Evolutionary conservation across 2,797 vertebrate genomes (phyloP).

Genomic region (Sandelia bainsii): DNA sequence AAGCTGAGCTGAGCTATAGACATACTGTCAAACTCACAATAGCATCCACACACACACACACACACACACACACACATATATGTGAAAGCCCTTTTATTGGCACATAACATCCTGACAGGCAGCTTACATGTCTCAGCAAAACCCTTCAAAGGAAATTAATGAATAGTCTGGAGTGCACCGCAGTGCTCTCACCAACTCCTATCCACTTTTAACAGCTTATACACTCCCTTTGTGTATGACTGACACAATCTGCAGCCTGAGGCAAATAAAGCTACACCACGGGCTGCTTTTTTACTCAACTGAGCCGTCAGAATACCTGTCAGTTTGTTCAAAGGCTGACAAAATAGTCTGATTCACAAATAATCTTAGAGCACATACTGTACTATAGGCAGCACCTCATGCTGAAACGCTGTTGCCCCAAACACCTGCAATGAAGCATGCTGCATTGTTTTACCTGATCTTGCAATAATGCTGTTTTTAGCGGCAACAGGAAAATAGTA

Average conservation of each 20-base stretch:
- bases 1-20: not conserved
- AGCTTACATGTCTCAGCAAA: constrained; percentile 58
- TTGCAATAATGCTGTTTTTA: not conserved
- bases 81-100: constrained; percentile 3
- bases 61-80: constrained; percentile 6
- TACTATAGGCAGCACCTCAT: constrained; percentile 5
- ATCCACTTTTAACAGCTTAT: constrained; percentile 36
- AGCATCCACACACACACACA: not conserved
- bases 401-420: not conserved
- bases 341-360: constrained; percentile 35
- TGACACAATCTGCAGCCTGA: constrained; percentile 53
- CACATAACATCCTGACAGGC: constrained; percentile 46
- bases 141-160: constrained; percentile 62
- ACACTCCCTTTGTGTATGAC: constrained; percentile 51
- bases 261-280: constrained; percentile 29
- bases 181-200: constrained; percentile 35
- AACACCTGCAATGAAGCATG: not conserved
- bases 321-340: constrained; percentile 49
- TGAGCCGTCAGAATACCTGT: constrained; percentile 35
- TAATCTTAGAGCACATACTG: constrained; percentile 18
- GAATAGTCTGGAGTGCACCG: constrained; percentile 46
- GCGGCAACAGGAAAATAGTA: not conserved
- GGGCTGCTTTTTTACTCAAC: constrained; percentile 19
- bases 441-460: not conserved
- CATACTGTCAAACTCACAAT: constrained; percentile 38